phyloP scores from a whole-genome alignment of 1,140 invertebrate species.

The Apis florea region DNA sequence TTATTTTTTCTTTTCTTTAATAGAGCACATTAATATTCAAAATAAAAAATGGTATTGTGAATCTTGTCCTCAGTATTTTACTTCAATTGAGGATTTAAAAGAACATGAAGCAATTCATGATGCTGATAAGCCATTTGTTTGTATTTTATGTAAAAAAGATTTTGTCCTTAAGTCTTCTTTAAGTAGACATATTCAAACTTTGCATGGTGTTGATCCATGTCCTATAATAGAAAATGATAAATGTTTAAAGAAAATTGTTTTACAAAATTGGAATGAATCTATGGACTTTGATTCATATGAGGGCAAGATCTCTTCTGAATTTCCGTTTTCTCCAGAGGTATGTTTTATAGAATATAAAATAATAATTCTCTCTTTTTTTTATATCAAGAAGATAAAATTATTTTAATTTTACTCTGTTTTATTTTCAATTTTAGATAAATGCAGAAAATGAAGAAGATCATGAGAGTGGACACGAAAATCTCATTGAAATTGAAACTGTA shows the following conservation, averaged over 20 bases:
- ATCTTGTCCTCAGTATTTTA: conserved; percentile 73
- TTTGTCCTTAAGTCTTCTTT: conserved; percentile 77
- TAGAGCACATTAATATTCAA: conserved; percentile 56
- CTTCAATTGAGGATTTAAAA: conserved; percentile 71
- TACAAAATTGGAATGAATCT: conserved; percentile 61
- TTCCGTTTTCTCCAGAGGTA: conserved; percentile 53
- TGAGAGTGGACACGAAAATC: conserved; percentile 69
- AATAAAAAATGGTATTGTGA: conserved; percentile 76
- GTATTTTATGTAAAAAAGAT: conserved; percentile 78
- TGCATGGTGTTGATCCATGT: conserved; percentile 73
- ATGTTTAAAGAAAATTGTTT: conserved; percentile 68
- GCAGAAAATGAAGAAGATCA: conserved; percentile 66
- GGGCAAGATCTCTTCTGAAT: conserved; percentile 36
- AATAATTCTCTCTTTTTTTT: neutral
- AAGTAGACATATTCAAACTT: conserved; percentile 77
- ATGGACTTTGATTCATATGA: conserved; percentile 51
- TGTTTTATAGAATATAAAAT: neutral
- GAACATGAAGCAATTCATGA: conserved; percentile 75
- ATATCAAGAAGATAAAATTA: too few species aligned
- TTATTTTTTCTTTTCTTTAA: conserved; percentile 12
- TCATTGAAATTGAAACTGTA: conserved; percentile 76
- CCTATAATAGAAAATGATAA: conserved; percentile 74
- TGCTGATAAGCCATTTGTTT: conserved; percentile 75
- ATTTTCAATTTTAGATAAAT: conserved; percentile 35
- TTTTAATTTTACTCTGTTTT: neutral